These are phyloP conservation scores for Anoncus sp. DNA, from an alignment of 2,888 invertebrate genomes.

Conservation along the genomic window DNA sequence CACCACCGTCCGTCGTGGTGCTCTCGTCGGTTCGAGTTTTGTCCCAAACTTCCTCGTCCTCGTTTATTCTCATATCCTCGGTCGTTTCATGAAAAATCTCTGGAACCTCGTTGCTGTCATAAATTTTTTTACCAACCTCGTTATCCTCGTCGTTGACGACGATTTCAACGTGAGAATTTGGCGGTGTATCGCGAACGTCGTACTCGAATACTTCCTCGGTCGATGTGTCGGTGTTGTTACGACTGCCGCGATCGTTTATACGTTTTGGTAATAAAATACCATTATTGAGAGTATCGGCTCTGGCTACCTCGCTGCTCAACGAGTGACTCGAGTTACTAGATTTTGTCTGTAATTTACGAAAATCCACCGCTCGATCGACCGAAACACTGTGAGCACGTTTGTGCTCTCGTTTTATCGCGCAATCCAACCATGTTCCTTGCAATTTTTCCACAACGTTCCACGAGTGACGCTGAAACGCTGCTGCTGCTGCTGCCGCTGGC, in stretches of 20 bases:
- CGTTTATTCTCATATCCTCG: conserved; percentile 64
- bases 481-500: no score
- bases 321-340: conserved; percentile 79
- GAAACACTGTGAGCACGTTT: conserved; percentile 83
- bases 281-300: conserved; percentile 64
- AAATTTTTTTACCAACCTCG: conserved; percentile 70
- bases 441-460: conserved; percentile 82
- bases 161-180: conserved; percentile 80
- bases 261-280: conserved; percentile 39
- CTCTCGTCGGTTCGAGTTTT: conserved; percentile 77
- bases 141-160: conserved; percentile 74
- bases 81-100: no score
- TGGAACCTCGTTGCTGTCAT: conserved; percentile 71
- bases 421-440: conserved; percentile 67
- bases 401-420: conserved; percentile 78
- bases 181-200: conserved; percentile 79
- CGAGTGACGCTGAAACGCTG: conserved; percentile 83
- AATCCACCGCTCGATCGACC: conserved; percentile 78
- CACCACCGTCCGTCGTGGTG: conserved; percentile 69
- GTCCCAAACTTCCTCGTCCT: conserved; percentile 78
- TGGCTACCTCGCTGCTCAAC: conserved; percentile 74
- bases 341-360: conserved; percentile 73
- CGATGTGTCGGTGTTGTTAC: conserved; percentile 77
- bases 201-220: conserved; percentile 77
- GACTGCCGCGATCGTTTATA: conserved; percentile 55